These are phyloP conservation scores for Acronicta alni DNA, from an alignment of 2,888 invertebrate genomes.

Conservation along the genomic window DNA sequence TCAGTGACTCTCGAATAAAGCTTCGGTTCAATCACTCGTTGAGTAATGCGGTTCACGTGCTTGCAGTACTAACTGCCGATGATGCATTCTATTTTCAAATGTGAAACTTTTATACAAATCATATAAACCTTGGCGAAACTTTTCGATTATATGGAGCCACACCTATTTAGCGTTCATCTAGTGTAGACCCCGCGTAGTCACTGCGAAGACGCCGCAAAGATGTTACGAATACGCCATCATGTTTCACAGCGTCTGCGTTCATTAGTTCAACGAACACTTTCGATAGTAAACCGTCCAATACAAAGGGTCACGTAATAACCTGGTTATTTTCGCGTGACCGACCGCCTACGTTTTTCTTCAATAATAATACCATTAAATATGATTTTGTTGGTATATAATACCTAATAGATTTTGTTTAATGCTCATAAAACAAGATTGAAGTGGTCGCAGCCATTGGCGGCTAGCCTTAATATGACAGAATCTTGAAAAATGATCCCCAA, in stretches of 20 bases:
- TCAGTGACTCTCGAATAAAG: conserved; percentile 48
- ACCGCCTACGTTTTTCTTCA: conserved; percentile 9
- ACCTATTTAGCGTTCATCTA: too few species aligned
- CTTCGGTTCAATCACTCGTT: conserved; percentile 43
- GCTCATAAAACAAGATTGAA: conserved; percentile 44
- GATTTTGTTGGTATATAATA: conserved; percentile 8
- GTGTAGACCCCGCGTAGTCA: too few species aligned
- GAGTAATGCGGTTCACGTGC: conserved; percentile 50
- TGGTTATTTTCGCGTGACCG: conserved; percentile 5
- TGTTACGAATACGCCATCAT: too few species aligned
- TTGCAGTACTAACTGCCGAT: conserved; percentile 20
- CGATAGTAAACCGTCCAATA: not conserved
- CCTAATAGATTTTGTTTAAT: conserved; percentile 24
- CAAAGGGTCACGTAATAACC: not conserved
- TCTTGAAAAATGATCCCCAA: conserved; percentile 55
- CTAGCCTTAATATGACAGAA: conserved; percentile 49
- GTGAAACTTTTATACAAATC: conserved; percentile 17
- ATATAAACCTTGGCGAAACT: not conserved
- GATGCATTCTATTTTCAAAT: conserved; percentile 38
- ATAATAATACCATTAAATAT: conserved; percentile 30
- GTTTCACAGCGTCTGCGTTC: not conserved
- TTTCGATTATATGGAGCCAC: not conserved
- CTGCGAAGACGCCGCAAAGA: too few species aligned
- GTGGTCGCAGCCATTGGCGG: conserved; percentile 35
- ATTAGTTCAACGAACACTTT: not conserved